Evolutionary conservation across 2,888 invertebrate genomes (phyloP), one percentile per base, ranked within the genome.

Genomic region (Chrysopilus asiliformis): DNA sequence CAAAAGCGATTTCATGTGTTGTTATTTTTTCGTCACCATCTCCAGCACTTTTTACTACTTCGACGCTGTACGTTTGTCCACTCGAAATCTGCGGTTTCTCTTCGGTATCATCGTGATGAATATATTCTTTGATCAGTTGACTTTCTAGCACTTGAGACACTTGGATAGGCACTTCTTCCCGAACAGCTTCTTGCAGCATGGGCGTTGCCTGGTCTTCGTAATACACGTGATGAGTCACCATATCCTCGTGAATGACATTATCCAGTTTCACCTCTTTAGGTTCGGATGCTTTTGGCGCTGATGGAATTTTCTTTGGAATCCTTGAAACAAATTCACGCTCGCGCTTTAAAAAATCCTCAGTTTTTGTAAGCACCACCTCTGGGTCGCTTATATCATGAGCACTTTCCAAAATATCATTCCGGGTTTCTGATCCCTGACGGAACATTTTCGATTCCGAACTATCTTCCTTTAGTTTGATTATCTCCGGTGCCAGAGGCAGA

Each of bases 351-450:
- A 14, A 22, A 4, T 32, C 19, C 14, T 28, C 38, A 8, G 8
- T 9, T 18, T 20, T 29, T n/a, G n/a, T n/a, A 27, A 3, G 13
- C 10, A 22, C 35, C 17, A 29, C 26, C 15, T 38, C 35, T 18
- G 29, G 18, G 9, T 35, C 36, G 4, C 25, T 36, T 31, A 24
- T 19, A 14, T 42, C 43, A 12, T 16, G 46, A 39, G 55, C 55
- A 17, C 50, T 45, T 39, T 58, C 57, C 3, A 58, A 43, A 9
- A 61, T 42, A 47, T 61, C 60, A 39, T 61, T 60, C 40, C 60
- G 45, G 0, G 60, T 61, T 30, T 61, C 60, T 1, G 60, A 61
- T 2, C 58, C 51, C 38, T 62, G 60, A 8, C 60, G 52, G 2
- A 53, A 46, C 31, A 61, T 53, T 44, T 56, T 55, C 14, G 39